phyloP scores from a whole-genome alignment of 2,113 vertebrate species.

The Castor canadensis region DNA sequence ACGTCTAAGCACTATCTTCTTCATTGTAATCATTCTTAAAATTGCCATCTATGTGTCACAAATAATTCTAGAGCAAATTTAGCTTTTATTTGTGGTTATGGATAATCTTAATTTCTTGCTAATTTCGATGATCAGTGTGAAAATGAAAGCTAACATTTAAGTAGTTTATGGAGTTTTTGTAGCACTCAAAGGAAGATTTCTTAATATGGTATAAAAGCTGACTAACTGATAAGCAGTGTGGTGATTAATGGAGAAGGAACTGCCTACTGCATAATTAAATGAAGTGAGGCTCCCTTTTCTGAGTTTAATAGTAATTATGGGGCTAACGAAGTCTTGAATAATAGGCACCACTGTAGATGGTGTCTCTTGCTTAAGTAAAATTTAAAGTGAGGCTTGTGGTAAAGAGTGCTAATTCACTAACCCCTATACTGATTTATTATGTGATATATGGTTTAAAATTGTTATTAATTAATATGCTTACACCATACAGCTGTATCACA shows the following conservation, averaged over 20 bases:
- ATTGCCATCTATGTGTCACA: not conserved
- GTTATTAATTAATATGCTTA: not conserved
- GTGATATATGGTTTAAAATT: not conserved
- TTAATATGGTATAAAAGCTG: slow-evolving; percentile 60
- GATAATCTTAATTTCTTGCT: slow-evolving; percentile 1
- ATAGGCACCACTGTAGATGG: not conserved
- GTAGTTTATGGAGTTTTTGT: not conserved
- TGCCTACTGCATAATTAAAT: not conserved
- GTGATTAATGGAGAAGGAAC: not conserved
- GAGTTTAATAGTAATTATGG: not conserved
- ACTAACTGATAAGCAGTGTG: not conserved
- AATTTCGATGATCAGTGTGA: not conserved
- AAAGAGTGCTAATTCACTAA: not conserved
- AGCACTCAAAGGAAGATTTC: slow-evolving; percentile 61
- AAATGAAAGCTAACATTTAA: slow-evolving; percentile 19
- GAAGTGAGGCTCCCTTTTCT: not conserved
- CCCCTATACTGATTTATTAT: not conserved
- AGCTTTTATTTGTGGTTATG: not conserved
- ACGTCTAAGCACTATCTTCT: not conserved
- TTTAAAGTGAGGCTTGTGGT: not conserved
- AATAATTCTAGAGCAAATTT: slow-evolving; percentile 44
- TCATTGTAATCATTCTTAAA: slow-evolving; percentile 35
- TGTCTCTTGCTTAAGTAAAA: not conserved
- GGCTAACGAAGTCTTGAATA: not conserved
- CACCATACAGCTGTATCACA: not conserved